phyloP scores from a whole-genome alignment of 2,797 vertebrate genomes.

The Pteronotus mesoamericanus region DNA sequence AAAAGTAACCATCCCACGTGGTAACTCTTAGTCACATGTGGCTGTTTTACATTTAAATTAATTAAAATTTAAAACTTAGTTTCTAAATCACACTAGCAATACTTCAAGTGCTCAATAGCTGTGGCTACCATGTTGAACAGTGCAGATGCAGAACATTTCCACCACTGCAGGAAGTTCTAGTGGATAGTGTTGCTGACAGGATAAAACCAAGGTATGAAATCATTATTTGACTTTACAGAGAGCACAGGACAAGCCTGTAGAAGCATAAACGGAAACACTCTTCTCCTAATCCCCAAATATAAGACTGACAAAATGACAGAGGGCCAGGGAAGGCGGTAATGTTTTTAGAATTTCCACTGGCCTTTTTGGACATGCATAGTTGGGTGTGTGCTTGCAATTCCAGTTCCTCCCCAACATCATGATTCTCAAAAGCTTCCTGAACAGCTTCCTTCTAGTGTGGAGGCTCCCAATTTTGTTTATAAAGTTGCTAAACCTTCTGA shows the following conservation, averaged over 20 bases:
- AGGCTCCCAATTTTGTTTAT: not conserved
- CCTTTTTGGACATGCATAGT: no score
- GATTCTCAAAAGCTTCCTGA: not conserved
- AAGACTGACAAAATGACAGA: not conserved
- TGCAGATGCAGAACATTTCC: not conserved
- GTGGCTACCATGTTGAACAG: not conserved
- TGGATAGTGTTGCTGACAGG: not conserved
- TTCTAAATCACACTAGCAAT: not conserved
- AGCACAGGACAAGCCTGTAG: not conserved
- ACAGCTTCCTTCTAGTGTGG: not conserved
- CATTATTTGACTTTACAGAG: not conserved
- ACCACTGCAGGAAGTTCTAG: not conserved
- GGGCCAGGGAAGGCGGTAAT: not conserved
- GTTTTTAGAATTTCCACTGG: not conserved
- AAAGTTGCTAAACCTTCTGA: not conserved
- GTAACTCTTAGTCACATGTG: not conserved
- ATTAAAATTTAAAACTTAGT: not conserved
- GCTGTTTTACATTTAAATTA: not conserved
- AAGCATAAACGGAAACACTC: not conserved
- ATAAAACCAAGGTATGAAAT: not conserved
- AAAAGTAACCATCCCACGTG: not conserved
- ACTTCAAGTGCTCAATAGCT: not conserved
- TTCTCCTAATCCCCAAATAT: not conserved
- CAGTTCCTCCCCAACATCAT: not conserved
- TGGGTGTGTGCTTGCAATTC: not conserved